Conservation (phyloP, 2,888 invertebrate species). For the Apodemia duryi region DNA sequence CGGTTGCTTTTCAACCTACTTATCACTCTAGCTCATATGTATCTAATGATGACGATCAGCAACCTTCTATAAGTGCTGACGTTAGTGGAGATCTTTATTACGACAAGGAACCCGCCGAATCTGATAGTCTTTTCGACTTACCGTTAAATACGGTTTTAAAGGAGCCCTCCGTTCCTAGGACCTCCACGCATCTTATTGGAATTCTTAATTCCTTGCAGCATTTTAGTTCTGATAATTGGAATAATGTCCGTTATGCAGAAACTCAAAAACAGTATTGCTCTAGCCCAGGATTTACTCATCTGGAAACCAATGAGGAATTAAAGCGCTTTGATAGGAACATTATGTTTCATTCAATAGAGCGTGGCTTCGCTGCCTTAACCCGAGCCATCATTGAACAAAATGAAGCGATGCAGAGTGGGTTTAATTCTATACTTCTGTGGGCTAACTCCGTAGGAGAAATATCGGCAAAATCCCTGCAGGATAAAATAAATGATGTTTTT, state of each 20-base stretch:
- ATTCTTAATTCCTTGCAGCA: background rate
- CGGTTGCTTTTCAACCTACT: background rate
- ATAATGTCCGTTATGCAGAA: conserved; percentile 4
- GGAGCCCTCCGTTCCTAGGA: background rate
- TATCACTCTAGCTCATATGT: background rate
- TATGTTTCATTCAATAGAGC: conserved; percentile 22
- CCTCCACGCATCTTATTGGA: background rate
- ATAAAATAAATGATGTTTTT: conserved; percentile 22
- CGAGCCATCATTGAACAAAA: conserved; percentile 30
- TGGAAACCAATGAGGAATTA: conserved; percentile 29
- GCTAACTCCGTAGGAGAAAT: conserved; percentile 8
- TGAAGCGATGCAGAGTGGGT: conserved; percentile 21
- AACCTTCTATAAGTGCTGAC: background rate
- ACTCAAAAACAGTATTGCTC: conserved; percentile 8
- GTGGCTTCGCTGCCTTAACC: conserved; percentile 28
- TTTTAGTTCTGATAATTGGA: conserved; percentile 6
- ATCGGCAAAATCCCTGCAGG: conserved; percentile 20
- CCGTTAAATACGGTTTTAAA: conserved; percentile 1
- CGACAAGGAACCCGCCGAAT: background rate
- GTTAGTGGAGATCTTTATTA: background rate
- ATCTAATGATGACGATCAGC: background rate
- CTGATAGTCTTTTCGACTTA: background rate
- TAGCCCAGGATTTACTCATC: conserved; percentile 22
- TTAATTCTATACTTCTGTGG: conserved; percentile 24
- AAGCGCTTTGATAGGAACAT: conserved; percentile 20